These are phyloP conservation scores for Stegodyphus mimosarum DNA, from an alignment of 1,140 invertebrate genomes.

Conservation along the genomic window DNA sequence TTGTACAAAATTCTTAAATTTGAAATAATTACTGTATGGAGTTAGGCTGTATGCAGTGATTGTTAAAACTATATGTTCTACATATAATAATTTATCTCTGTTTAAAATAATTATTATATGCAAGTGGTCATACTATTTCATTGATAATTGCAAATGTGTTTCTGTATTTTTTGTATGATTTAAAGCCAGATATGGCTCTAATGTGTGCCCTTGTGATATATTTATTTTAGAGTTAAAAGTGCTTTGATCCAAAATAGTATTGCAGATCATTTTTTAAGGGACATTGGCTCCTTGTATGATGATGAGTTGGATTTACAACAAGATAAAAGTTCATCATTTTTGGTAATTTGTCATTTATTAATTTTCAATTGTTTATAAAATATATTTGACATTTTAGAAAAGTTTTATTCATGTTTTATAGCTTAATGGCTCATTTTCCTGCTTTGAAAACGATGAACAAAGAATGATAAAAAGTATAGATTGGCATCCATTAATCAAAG, in stretches of 20 bases:
- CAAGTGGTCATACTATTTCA: no score
- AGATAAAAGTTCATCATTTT: background rate
- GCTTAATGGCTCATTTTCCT: slow-evolving; percentile 44
- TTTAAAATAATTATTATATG: no score
- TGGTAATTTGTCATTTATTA: background rate
- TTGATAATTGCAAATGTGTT: no score
- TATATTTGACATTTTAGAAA: no score
- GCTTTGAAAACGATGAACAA: slow-evolving; percentile 4
- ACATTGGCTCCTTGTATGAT: slow-evolving; percentile 18
- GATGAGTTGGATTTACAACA: background rate
- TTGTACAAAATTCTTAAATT: no score
- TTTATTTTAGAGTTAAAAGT: slow-evolving; percentile 24
- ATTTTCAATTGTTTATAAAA: no score
- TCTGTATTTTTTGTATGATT: background rate
- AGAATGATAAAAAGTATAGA: slow-evolving; percentile 14
- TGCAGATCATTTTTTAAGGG: slow-evolving; percentile 30
- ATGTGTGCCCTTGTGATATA: background rate
- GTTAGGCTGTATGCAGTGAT: no score
- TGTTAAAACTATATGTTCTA: no score
- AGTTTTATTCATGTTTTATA: background rate
- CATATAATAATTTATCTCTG: no score
- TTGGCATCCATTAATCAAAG: slow-evolving; percentile 30
- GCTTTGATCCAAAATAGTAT: slow-evolving; percentile 35
- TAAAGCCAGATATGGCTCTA: background rate
- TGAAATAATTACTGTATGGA: no score